phyloP scores from a whole-genome alignment of 2,888 invertebrate species.

The Platycheirus rosarum region DNA sequence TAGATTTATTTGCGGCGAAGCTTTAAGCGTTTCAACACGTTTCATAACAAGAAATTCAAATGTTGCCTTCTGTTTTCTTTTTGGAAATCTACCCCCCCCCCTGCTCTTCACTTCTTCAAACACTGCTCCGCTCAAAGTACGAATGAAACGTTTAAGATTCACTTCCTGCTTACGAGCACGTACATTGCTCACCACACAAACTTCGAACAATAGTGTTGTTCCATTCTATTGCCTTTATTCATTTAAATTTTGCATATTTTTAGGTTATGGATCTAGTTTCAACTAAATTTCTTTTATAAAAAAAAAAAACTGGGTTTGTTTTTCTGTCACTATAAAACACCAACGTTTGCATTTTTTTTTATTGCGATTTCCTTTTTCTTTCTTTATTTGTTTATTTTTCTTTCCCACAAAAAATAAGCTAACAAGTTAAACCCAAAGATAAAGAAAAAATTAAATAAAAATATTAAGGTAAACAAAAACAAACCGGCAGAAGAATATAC shows the following conservation, averaged over 20 bases:
- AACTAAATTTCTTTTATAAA: no score
- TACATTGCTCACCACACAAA: not conserved
- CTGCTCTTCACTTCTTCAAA: not conserved
- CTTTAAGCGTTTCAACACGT: conserved; percentile 22
- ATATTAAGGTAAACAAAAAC: conserved; percentile 25
- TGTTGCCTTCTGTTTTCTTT: not conserved
- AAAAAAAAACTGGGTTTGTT: not conserved
- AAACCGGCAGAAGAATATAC: conserved; percentile 13
- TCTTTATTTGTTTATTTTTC: not conserved
- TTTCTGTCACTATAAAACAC: not conserved
- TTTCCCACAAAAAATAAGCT: conserved; percentile 3
- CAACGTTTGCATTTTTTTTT: not conserved
- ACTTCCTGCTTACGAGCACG: conserved; percentile 60
- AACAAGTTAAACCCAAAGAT: no score
- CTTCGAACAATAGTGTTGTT: conserved; percentile 17
- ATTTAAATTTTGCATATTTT: conserved; percentile 13
- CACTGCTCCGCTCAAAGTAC: not conserved
- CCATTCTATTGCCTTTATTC: conserved; percentile 4
- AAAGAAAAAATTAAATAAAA: conserved; percentile 1
- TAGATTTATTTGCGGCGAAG: not conserved
- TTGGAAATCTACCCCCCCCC: conserved; percentile 1
- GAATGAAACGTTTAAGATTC: not conserved
- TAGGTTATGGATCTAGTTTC: no score
- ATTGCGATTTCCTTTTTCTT: conserved; percentile 13
- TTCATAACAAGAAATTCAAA: no score